These are phyloP conservation scores for Bicyclus anynana DNA, from an alignment of 1,140 invertebrate genomes.

Conservation along the genomic window DNA sequence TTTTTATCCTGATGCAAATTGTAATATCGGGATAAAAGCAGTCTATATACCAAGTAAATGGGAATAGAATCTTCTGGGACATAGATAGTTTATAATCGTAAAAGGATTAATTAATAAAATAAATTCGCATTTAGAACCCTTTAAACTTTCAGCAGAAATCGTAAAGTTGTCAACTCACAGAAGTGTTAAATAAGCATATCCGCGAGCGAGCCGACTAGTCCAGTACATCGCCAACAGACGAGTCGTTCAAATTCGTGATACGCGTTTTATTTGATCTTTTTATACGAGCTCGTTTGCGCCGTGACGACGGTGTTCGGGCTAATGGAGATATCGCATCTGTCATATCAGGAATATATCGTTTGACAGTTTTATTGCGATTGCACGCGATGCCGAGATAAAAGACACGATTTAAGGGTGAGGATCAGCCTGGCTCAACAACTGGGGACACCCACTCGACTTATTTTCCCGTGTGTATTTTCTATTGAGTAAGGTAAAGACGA, in stretches of 20 bases:
- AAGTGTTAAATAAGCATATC: neutral
- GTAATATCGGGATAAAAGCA: too few relatives aligned
- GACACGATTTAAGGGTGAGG: conserved; percentile 34
- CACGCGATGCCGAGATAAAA: conserved; percentile 51
- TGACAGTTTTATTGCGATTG: conserved; percentile 69
- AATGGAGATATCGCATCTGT: conserved; percentile 70
- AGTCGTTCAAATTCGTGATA: conserved; percentile 52
- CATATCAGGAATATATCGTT: conserved; percentile 60
- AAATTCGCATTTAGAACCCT: too few relatives aligned
- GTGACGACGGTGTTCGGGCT: conserved; percentile 56
- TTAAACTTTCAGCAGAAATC: neutral
- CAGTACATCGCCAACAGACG: conserved; percentile 11
- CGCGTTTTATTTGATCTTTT: conserved; percentile 52
- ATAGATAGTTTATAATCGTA: too few relatives aligned
- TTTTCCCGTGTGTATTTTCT: conserved; percentile 8
- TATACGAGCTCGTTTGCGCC: conserved; percentile 45
- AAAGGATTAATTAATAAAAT: too few relatives aligned
- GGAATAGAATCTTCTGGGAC: too few relatives aligned
- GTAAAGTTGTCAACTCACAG: neutral
- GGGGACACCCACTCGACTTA: conserved; percentile 25
- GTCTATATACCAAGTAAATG: too few relatives aligned
- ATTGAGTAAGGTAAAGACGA: too few relatives aligned
- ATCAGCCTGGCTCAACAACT: conserved; percentile 26
- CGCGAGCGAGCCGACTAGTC: neutral
- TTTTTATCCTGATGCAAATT: too few relatives aligned